phyloP scores from a whole-genome alignment of 2,888 invertebrate species.

The Drosophila algonquin region DNA sequence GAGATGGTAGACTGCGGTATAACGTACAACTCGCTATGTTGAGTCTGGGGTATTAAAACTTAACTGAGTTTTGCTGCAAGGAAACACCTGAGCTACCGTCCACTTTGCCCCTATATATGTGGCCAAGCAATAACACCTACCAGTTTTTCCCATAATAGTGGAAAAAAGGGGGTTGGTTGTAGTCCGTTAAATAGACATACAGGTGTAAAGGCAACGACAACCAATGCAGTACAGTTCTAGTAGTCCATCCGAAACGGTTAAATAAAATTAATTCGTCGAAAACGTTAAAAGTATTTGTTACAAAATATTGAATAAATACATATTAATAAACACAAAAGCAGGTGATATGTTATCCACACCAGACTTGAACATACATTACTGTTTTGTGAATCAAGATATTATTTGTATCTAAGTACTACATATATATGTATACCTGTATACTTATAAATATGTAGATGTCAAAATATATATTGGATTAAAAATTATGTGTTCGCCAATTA shows the following conservation, averaged over 20 bases:
- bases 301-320: not conserved
- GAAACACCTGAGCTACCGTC: conserved; percentile 2
- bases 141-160: conserved; percentile 11
- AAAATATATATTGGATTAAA: not conserved
- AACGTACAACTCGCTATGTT: conserved; percentile 1
- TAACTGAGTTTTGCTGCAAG: not conserved
- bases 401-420: not conserved
- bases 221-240: conserved; percentile 36
- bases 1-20: not conserved
- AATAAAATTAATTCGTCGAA: conserved; percentile 1
- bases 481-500: not conserved
- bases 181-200: conserved; percentile 32
- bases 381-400: not conserved
- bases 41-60: no score
- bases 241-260: conserved; percentile 32
- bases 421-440: not conserved
- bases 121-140: conserved; percentile 13
- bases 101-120: conserved; percentile 15
- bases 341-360: not conserved
- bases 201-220: conserved; percentile 35
- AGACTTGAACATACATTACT: not conserved
- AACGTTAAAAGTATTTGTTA: not conserved
- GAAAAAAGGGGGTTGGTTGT: conserved; percentile 39
- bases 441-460: not conserved
- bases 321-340: not conserved